These are phyloP conservation scores for Anthopleura xanthogrammica DNA, from an alignment of 92 coral and sea anemone species.

Conservation along the genomic window DNA sequence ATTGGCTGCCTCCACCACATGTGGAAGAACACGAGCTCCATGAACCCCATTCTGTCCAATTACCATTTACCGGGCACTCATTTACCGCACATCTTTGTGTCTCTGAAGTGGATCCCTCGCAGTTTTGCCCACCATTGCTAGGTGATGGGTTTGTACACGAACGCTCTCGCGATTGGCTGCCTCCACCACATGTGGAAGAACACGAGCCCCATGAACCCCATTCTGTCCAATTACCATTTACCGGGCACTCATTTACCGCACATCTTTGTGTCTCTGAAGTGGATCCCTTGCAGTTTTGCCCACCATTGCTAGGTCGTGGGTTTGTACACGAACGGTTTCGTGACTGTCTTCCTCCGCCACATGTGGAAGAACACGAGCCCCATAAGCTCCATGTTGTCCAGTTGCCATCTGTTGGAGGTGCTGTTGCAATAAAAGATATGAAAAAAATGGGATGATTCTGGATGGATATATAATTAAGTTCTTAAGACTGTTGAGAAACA, in stretches of 20 bases:
- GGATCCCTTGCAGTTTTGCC: neutral
- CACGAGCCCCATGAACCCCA: too few relatives aligned
- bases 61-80: neutral
- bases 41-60: too few relatives aligned
- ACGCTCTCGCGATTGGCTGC: too few relatives aligned
- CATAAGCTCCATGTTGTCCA: neutral
- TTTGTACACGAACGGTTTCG: neutral
- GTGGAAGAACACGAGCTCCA: too few relatives aligned
- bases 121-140: slow-evolving; percentile 11
- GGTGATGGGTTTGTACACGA: slow-evolving; percentile 52
- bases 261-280: neutral
- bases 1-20: too few relatives aligned
- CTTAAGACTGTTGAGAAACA: too few relatives aligned
- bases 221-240: too few relatives aligned
- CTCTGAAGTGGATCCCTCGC: slow-evolving; percentile 3
- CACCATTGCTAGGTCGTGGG: slow-evolving; percentile 5
- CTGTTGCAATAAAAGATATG: too few relatives aligned
- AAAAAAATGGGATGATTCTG: too few relatives aligned
- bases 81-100: neutral
- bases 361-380: neutral
- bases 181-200: too few relatives aligned
- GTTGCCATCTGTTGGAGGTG: too few relatives aligned
- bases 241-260: neutral
- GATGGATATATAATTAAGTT: too few relatives aligned
- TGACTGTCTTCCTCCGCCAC: slow-evolving; percentile 5